Conservation (phyloP, 2,888 invertebrate species). For the Agrypnus murinus region DNA sequence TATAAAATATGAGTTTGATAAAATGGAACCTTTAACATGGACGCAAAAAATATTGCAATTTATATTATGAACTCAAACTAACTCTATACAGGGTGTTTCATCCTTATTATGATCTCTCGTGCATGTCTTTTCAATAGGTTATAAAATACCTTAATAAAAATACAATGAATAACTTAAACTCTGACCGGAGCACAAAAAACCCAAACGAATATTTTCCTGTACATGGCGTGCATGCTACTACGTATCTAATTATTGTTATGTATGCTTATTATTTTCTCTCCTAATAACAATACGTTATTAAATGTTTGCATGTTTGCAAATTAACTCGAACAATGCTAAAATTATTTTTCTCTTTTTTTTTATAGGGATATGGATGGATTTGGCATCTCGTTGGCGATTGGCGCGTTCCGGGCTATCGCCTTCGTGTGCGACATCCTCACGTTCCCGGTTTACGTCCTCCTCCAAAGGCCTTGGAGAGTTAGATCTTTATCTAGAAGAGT, state of each 20-base stretch:
- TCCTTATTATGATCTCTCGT: no score
- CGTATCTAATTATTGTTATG: not conserved
- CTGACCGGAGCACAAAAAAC: no score
- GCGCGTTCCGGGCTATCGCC: slow-evolving; percentile 85
- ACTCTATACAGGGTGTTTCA: no score
- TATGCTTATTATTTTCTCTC: not conserved
- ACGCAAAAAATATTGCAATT: no score
- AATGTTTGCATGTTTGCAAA: slow-evolving; percentile 16
- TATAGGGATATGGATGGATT: slow-evolving; percentile 76
- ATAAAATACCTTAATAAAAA: no score
- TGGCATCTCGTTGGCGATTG: slow-evolving; percentile 80
- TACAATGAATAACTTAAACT: no score
- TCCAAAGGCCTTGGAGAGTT: slow-evolving; percentile 92
- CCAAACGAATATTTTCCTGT: no score
- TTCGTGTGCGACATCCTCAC: slow-evolving; percentile 93
- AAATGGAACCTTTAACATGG: no score
- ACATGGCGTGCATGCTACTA: not conserved
- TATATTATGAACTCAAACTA: no score
- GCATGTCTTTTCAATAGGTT: no score
- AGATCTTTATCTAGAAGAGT: slow-evolving; percentile 83
- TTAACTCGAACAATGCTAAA: no score
- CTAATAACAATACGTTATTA: not conserved
- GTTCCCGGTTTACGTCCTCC: slow-evolving; percentile 90
- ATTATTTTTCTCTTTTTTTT: slow-evolving; percentile 61
- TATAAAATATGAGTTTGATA: no score